Base-by-base conservation (phyloP, 1,140 invertebrate genomes). In the Hetaerina americana region DNA sequence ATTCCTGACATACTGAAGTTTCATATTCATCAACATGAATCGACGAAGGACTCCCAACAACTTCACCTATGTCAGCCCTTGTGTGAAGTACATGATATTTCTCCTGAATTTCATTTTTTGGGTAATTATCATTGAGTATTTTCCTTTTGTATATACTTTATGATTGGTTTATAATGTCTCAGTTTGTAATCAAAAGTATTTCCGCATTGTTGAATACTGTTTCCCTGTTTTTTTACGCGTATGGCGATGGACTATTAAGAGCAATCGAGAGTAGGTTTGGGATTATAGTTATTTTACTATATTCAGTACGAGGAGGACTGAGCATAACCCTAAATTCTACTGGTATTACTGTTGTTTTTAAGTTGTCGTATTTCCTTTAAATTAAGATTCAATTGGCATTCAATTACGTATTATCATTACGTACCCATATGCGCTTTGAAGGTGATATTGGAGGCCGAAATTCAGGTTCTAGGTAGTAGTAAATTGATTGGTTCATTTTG, bases 41-140 rank as follows among this genome's bases (percentile, higher is more conserved):
- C 80, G 81, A 28, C 78, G 83, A 69, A 78, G 83, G 71, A 80
- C 79, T 75, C 80, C 81, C 73, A 84, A 85, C 76, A 82, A 83
- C 76, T 87, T 87, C 74, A 89, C 87, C 2, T 92, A 92, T 80
- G 91, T 94, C 70, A 95, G 91, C 78, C 90, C 92, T n/a, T 94
- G 92, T 81, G 91, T 95, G 8, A 96, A 96, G 82, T 96, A 95
- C 79, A 90, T 94, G 85, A 94, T 96, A 80, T 96, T 96, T 82
- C 84, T 94, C 79, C 85, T 95, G 72, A 96, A 96, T 83, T 95
- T 96, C 81, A 83, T 95, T 74, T 95, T 95, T 82, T 96, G 93
- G 94, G 92, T 93, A 82, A 87, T 88, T 83, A 68, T 70, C 69
- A 66, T 25, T 28, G 0, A 27, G 15, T 25, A 29, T 28, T 72